Evolutionary conservation across 2,113 vertebrate genomes (phyloP), one percentile per base, ranked within the genome.

Genomic region (Podocnemis expansa): DNA sequence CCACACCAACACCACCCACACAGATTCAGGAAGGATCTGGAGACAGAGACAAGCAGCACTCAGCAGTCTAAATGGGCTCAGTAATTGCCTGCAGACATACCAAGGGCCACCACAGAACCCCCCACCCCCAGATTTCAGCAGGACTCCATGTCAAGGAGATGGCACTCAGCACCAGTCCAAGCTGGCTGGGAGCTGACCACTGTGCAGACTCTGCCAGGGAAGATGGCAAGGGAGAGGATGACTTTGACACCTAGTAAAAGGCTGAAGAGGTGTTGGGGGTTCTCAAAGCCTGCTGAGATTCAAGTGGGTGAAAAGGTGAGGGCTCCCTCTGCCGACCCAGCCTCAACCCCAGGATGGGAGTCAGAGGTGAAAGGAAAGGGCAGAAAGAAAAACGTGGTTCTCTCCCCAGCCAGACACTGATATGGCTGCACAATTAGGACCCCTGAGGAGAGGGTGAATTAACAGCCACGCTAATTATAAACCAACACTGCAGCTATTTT

Each of bases 401-500:
- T 60, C 81, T 41, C 52, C 58, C 2, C 1, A 67, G 41, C 63
- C 78, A 0, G 0, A 47, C 41, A 47, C 75, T 47, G 56, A 8
- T 45, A 54, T 3, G 58, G 47, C 51, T 80, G 31, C 27, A 43
- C n/a, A 54, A 47, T 0, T 1, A 58, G 89, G 80, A 31, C 14
- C 52, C 11, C 34, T 2, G 0, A 7, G 0, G 0, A 2, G 17
- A 5, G 21, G 27, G 60, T 7, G 4, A 24, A 31, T 34, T 14
- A 17, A 43, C 93, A 49, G 47, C 55, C 49, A 19, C 6, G 1
- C 47, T 56, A 19, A 1, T 75, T 8, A 27, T 16, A 17, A 41
- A 17, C 73, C 38, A 45, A 31, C 22, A 87, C 80, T 82, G 82
- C 63, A 19, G 63, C 13, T 63, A 38, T 87, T 80, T 41, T 45